phyloP scores from a whole-genome alignment of 2,888 invertebrate species.

The Lasioglossum leucozonium region DNA sequence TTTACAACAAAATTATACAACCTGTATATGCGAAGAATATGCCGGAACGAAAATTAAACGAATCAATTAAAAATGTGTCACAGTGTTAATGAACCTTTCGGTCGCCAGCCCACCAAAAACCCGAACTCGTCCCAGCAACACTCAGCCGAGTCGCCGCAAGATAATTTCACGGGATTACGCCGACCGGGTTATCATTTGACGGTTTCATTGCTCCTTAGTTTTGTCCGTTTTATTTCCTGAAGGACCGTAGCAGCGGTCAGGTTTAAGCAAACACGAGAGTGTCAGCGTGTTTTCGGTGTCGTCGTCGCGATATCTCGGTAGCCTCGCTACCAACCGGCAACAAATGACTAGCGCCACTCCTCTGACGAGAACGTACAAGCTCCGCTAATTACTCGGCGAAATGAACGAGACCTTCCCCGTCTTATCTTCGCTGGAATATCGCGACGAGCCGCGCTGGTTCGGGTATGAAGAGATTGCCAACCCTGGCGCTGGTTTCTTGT shows the following conservation, averaged over 20 bases:
- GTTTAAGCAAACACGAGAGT: conserved; percentile 48
- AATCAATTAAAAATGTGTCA: neutral
- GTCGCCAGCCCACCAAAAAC: neutral
- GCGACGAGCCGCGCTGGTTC: conserved; percentile 33
- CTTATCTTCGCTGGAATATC: conserved; percentile 63
- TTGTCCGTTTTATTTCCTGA: neutral
- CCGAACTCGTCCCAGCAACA: neutral
- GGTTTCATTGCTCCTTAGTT: neutral
- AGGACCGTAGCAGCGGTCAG: conserved; percentile 2
- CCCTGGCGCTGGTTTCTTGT: neutral
- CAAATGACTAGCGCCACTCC: conserved; percentile 68
- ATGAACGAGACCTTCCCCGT: conserved; percentile 63
- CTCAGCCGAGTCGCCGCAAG: neutral
- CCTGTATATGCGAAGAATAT: neutral
- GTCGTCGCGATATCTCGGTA: conserved; percentile 41
- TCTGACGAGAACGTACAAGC: conserved; percentile 66
- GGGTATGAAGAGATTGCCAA: conserved; percentile 44
- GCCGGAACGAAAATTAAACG: neutral
- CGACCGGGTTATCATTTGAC: conserved; percentile 29
- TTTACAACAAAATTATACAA: neutral
- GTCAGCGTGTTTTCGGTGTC: conserved; percentile 39
- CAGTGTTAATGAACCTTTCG: neutral
- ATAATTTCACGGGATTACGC: conserved; percentile 1
- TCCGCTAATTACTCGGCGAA: conserved; percentile 69
- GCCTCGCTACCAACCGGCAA: conserved; percentile 46